Base-by-base conservation (phyloP, 2,797 vertebrate genomes). In the Sitta carolinensis region DNA sequence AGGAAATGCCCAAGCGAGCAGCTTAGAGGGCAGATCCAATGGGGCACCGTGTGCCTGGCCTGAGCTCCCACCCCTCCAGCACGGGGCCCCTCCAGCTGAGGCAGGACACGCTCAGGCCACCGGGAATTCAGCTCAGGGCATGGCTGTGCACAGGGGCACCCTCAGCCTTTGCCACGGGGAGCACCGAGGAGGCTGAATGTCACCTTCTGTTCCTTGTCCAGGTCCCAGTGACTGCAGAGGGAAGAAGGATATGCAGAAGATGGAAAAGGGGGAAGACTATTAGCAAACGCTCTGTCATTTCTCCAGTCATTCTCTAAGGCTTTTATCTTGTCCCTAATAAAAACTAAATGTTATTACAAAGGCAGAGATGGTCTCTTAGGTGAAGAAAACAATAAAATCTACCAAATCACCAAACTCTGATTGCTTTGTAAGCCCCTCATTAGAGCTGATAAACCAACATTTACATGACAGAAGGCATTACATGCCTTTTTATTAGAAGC, bases 101-200 rank as follows among this genome's bases (percentile, higher is more conserved):
- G 20, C 0, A 9, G 34, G 55, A 89, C 2, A 2, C 0, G 1
- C 63, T 61, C 48, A 18, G 54, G 70, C 20, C 4, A 8, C 38
- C 16, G 55, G n/a, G 61, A 67, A 70, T n/a, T 38, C 29, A 47
- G 54, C 47, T 59, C 16, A 54, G 2, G 3, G 34, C 36, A 29
- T 0, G 14, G 48, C 79, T 82, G 47, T 3, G 11, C 69, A 17
- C 16, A 2, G 1, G 3, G 34, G 21, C 48, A 38, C 9, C 87
- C 42, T 34, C 78, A n/a, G 32, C 62, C 30, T 15, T 13, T 7
- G 34, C 1, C 3, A 32, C 13, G 5, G 30, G n/a, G 45, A 50
- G 51, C 18, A 63, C 0, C 0, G 10, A 68, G 38, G 19, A 50
- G 50, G 12, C 2, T 34, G 11, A 1, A 2, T 34, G 50, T 50